These are phyloP conservation scores for Gymnarchus niloticus DNA, from an alignment of 2,113 vertebrate species.

Conservation along the genomic window DNA sequence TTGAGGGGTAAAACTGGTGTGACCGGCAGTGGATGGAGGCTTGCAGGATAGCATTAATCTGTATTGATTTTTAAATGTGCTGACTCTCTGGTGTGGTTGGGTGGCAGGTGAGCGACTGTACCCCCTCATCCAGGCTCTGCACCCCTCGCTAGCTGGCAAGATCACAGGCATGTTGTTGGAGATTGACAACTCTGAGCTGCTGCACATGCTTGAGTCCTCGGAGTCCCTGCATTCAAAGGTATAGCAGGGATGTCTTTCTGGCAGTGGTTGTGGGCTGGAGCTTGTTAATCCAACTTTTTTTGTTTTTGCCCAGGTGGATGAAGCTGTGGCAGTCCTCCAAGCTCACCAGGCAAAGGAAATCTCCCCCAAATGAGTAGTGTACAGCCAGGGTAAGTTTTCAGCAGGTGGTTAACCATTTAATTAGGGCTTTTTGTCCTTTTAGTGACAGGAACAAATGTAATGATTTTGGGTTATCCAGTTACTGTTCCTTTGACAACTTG, in stretches of 20 bases:
- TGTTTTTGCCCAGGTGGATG: conserved; percentile 70
- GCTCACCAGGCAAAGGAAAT: conserved; percentile 72
- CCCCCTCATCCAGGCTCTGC: conserved; percentile 70
- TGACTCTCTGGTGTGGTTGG: conserved; percentile 26
- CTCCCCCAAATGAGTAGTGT: conserved; percentile 51
- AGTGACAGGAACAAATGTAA: too few relatives aligned
- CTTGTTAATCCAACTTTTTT: not conserved
- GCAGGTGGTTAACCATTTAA: not conserved
- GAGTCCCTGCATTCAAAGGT: conserved; percentile 85
- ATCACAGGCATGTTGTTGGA: conserved; percentile 96
- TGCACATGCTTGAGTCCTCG: conserved; percentile 85
- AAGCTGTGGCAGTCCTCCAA: conserved; percentile 83
- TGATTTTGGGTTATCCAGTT: not conserved
- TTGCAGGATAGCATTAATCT: too few relatives aligned
- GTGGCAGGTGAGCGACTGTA: conserved; percentile 81
- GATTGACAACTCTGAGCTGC: conserved; percentile 88
- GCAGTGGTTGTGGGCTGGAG: not conserved
- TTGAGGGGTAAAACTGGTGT: not conserved
- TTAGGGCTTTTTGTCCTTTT: not conserved
- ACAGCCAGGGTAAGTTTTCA: conserved; percentile 43
- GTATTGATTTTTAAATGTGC: conserved; percentile 3
- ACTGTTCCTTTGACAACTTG: too few relatives aligned
- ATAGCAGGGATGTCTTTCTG: conserved; percentile 17
- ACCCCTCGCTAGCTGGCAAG: conserved; percentile 77
- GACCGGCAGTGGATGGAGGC: not conserved